Evolutionary conservation across 2,888 invertebrate genomes (phyloP), one percentile per base, ranked within the genome.

Genomic region (Phragmatobia fuliginosa): DNA sequence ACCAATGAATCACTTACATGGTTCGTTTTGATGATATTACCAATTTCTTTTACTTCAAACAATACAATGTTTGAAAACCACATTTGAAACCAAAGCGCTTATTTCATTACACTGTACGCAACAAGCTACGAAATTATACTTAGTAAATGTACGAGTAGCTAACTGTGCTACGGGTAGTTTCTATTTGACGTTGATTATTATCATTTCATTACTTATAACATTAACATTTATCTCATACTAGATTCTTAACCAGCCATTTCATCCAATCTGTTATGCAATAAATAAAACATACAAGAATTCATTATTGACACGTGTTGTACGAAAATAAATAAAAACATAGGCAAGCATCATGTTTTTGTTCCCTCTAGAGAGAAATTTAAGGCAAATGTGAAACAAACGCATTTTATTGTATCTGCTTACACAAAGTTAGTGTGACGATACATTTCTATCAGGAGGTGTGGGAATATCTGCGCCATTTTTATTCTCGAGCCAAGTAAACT

Each of bases 401-500:
- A 74, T 86, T 84, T 83, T 83, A 85, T 86, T 82, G 84, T 85
- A 80, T 82, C 80, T 85, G 79, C 68, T 84, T 85, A 83, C 78
- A 82, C 73, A 75, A 85, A 83, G 82, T 84, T 85, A 83, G 79
- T 80, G 77, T 70, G 79, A 79, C 80, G 79, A 82, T 77, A 76
- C 70, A 62, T 78, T 83, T 78, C 73, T 72, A 81, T 79, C 62
- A 2, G n/a, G 45, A 21, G 76, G 66, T 75, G 65, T 72, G 81
- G 81, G 83, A 81, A 77, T 82, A 75, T 66, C 41, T 63, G n/a
- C 52, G 38, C 63, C 61, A 64, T 67, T 75, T 71, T 81, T 76
- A 75, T 81, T 73, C 77, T 73, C 72, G 62, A 71, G 61, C 63
- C 49, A 71, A 78, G 72, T 73, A 75, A 85, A 83, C 73, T 78